Evolutionary conservation across 2,888 invertebrate species (phyloP), one percentile per base, ranked within the genome.

Genomic region (Ornithoptera alexandrae): DNA sequence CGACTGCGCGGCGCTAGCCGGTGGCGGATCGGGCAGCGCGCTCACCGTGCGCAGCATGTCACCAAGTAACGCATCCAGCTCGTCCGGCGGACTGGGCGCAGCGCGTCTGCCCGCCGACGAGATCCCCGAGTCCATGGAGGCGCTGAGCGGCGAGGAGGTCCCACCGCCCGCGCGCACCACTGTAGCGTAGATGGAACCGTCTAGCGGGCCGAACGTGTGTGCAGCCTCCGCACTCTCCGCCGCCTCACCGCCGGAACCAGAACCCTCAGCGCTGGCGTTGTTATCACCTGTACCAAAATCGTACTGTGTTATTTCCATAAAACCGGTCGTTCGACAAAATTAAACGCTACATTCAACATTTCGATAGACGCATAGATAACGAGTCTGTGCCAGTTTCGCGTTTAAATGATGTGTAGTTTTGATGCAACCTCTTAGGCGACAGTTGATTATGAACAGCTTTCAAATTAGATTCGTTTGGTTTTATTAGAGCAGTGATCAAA

Each of bases 111-210:
- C 95, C 88, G 95, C 95, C 72, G 96, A 96, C 81, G 97, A 97
- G 81, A 97, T 97, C 79, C 97, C 97, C 79, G 97, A 97, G 94
- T 97, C 97, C 96, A 97, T 96, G 89, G 97, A 97, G 86, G 97
- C 96, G 81, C 96, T 96, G 88, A 96, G 94, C 79, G 96, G 95
- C 82, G 96, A 95, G 78, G 95, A 94, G 68, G 89, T 87, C 74
- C 89, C 89, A 77, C 90, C 87, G 78, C 86, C 86, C 76, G 87
- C 86, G 76, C 93, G 89, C 78, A 91, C 89, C 76, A 95, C 95
- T 69, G 95, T 95, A 76, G 97, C 97, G 94, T 98, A 97, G 80
- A 97, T 95, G 80, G 97, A 97, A 78, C 97, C 97, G 95, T 97
- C 97, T 79, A 97, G 93, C 61, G 97, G 97, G 58, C 97, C 97